Base-by-base conservation (phyloP, 2,113 vertebrate species). In the Felis chaus region DNA sequence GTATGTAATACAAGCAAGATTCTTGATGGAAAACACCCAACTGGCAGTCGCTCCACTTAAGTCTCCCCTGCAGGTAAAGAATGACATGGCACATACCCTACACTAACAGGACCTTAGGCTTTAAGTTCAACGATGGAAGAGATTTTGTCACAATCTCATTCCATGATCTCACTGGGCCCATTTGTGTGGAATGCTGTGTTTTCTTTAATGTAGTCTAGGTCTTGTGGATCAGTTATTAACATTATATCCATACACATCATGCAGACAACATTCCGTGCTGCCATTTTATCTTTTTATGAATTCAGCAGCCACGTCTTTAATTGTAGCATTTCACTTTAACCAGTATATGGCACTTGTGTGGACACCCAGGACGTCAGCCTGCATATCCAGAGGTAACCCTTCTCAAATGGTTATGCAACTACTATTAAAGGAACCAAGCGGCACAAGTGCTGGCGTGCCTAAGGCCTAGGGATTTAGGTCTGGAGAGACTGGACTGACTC, bases 271-370 rank as follows among this genome's bases (percentile, higher is more conserved):
- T 69, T 95, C 55, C 73, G 19, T 92, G 71, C 25, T 50, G 86
- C 36, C 65, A 76, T 84, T 57, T 84, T 71, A 19, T 68, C 25
- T 92, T 76, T 92, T 78, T 68, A 88, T 55, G 13, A 81, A 90
- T 95, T 94, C 94, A 92, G 29, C 36, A 91, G 91, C 33, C 27
- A 81, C 50, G 76, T 79, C 66, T 33, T 96, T 86, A 57, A 78
- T 71, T 45, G 39, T 21, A 89, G 29, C 31, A 90, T 25, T 79
- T 63, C 36, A 69, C 21, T 91, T 83, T 79, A 80, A 27, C 65
- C 45, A 91, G 53, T 76, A 93, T 31, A 71, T 21, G 48, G n/a
- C 53, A 87, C 45, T 86, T 4, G 4, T 7, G 4, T 55, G 57
- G n/a, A 87, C 61, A 71, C 12, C 79, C 0, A 27, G 23, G 74